phyloP scores from a whole-genome alignment of 92 coral and sea anemone species.

The Umimayanthus kanabou region DNA sequence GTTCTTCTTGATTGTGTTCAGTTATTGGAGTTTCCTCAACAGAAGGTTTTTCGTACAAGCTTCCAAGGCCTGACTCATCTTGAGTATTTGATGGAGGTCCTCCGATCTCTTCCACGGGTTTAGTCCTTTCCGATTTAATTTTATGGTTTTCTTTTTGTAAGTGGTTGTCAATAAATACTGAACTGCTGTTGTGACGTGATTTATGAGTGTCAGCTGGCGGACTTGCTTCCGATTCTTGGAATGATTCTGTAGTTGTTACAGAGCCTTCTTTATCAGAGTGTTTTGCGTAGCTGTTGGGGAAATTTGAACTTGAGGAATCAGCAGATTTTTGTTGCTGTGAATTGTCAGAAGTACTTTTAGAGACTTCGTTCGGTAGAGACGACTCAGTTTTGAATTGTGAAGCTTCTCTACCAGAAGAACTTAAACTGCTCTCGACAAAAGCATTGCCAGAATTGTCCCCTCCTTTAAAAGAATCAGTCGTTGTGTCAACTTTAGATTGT shows the following conservation, averaged over 20 bases:
- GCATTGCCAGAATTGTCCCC: neutral
- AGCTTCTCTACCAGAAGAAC: neutral
- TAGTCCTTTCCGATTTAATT: neutral
- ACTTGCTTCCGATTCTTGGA: neutral
- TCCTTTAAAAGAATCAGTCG: neutral
- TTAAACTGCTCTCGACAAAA: neutral
- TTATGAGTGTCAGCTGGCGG: neutral
- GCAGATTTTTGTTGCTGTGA: neutral
- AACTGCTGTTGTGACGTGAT: neutral
- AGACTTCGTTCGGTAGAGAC: neutral
- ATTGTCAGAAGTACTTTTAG: neutral
- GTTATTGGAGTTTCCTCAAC: constrained; percentile 33
- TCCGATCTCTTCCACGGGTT: neutral
- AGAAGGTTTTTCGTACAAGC: constrained; percentile 24
- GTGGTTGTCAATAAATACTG: neutral
- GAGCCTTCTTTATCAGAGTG: neutral
- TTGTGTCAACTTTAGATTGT: too few relatives aligned
- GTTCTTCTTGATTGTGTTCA: neutral
- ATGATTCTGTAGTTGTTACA: neutral
- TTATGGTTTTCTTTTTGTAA: neutral
- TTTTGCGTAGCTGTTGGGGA: constrained; percentile 12
- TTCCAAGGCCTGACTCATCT: neutral
- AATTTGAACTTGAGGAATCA: neutral
- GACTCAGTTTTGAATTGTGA: neutral
- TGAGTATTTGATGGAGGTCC: neutral